Percentiles rank a stretch among this genome's conserved stretches.
Evolutionary conservation across 2,113 vertebrate species (phyloP).

Genomic region (mouse (Mus musculus)): GRCm39 chr8:95468001-95468500

Average conservation of each 20-base stretch:
- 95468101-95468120: neutral
- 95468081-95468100: neutral
- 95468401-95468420: neutral
- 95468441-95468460: neutral
- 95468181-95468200: neutral
- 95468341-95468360: constrained; percentile 29
- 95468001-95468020: neutral
- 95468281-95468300: fast-evolving
- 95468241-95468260: neutral
- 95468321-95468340: neutral
- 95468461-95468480: fast-evolving
- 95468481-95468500: neutral
- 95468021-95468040: neutral
- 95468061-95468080: neutral
- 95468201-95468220: fast-evolving
- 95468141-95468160: neutral
- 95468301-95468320: neutral
- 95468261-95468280: neutral
- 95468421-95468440: neutral
- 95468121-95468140: neutral
- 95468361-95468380: neutral
- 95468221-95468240: neutral
- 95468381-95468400: neutral
- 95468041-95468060: neutral
- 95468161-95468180: neutral